These are phyloP conservation scores for Tenthredo amoena DNA, from an alignment of 2,888 invertebrate species.

Conservation along the genomic window DNA sequence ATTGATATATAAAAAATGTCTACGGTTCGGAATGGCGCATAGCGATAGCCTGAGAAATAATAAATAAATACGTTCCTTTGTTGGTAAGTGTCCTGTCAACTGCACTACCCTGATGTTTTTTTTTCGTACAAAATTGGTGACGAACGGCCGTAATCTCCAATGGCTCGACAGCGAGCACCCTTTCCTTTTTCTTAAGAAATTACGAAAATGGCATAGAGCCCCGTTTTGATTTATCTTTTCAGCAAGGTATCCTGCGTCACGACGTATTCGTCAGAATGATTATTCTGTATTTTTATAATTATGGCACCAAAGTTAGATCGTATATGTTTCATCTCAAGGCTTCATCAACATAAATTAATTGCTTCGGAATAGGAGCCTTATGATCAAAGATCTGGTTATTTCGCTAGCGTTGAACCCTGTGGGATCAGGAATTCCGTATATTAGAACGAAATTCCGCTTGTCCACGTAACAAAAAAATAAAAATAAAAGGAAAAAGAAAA, in stretches of 20 bases:
- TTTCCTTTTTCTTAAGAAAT: conserved; percentile 15
- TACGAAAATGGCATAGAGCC: neutral
- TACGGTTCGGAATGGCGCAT: neutral
- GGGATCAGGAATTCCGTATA: neutral
- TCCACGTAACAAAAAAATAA: neutral
- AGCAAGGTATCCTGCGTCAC: neutral
- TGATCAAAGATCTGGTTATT: conserved; percentile 24
- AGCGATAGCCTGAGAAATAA: neutral
- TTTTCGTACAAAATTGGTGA: neutral
- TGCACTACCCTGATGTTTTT: neutral
- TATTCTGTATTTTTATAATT: neutral
- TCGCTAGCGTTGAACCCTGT: neutral
- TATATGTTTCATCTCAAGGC: too few relatives aligned
- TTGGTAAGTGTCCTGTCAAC: neutral
- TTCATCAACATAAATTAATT: conserved; percentile 22
- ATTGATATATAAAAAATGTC: conserved; percentile 16
- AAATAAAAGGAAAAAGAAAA: neutral
- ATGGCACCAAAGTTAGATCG: neutral
- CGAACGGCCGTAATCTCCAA: neutral
- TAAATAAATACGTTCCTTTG: conserved; percentile 8
- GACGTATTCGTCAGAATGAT: neutral
- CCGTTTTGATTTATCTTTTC: neutral
- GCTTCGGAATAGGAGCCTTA: neutral
- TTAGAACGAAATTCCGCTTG: neutral
- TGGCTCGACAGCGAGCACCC: neutral